These are phyloP conservation scores for Artibeus lituratus DNA, from an alignment of 2,797 vertebrate species.

Conservation along the genomic window DNA sequence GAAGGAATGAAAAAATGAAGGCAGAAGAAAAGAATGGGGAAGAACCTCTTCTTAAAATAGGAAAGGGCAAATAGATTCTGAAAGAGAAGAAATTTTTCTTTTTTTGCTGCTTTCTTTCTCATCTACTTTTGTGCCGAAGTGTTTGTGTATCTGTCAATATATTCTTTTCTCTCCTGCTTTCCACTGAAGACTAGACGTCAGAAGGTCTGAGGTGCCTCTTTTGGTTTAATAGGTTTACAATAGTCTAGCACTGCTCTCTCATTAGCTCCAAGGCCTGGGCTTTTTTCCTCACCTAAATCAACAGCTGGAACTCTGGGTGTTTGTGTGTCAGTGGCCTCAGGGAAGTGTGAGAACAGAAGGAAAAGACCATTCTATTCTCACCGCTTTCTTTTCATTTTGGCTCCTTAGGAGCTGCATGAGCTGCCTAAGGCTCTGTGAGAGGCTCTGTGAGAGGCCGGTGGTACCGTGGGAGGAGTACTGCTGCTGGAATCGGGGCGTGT, in stretches of 20 bases:
- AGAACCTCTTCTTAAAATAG: neutral
- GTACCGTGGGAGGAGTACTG: neutral
- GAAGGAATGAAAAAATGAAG: neutral
- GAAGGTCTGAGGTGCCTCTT: neutral
- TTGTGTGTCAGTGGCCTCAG: neutral
- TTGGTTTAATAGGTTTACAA: neutral
- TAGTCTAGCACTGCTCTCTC: neutral
- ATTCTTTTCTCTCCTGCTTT: neutral
- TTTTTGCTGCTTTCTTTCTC: neutral
- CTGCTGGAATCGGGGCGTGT: neutral
- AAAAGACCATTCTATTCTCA: neutral
- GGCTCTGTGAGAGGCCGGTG: neutral
- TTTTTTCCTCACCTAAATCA: neutral
- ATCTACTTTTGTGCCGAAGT: neutral
- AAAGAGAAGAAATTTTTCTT: neutral
- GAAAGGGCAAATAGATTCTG: neutral
- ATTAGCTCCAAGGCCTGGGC: neutral
- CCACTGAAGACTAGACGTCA: neutral
- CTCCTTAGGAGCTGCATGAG: neutral
- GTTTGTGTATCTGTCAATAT: neutral
- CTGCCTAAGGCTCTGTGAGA: neutral
- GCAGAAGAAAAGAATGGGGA: neutral
- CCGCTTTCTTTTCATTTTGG: neutral
- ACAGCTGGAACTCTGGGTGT: neutral
- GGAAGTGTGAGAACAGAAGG: neutral